A percentile compares a stretch with the other conserved stretches of the same genome.
phyloP scores from a whole-genome alignment of 1,140 invertebrate genomes.

The Drosophila triauraria region DNA sequence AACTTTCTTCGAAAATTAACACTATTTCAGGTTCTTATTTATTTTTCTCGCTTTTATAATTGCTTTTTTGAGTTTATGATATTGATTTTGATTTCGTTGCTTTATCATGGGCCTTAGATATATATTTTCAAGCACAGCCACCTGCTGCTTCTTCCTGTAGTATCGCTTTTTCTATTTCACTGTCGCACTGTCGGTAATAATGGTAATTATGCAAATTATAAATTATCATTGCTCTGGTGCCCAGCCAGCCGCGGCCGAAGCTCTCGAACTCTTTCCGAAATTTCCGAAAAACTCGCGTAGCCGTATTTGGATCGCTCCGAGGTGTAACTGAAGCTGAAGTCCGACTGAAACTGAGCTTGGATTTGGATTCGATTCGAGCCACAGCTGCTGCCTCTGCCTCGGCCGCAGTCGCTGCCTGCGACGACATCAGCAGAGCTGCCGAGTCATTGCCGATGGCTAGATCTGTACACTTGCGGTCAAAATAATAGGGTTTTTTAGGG shows the following conservation, averaged over 20 bases:
- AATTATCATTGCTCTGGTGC: conserved; percentile 72
- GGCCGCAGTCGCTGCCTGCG: conserved; percentile 46
- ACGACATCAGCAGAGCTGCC: conserved; percentile 23
- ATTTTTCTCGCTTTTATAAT: not conserved
- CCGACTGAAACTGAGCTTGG: conserved; percentile 52
- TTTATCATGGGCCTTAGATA: conserved; percentile 6
- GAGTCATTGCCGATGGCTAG: conserved; percentile 62
- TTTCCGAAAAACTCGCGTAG: conserved; percentile 12
- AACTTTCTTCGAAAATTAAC: not conserved
- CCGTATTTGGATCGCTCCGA: conserved; percentile 45
- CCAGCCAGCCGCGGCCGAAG: conserved; percentile 59
- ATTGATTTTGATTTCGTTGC: not conserved
- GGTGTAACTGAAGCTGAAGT: conserved; percentile 60
- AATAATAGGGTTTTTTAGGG: not conserved
- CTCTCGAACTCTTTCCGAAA: conserved; percentile 18
- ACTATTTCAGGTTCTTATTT: not conserved
- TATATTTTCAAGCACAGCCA: conserved; percentile 4
- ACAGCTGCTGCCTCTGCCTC: conserved; percentile 27
- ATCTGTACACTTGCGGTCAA: conserved; percentile 1
- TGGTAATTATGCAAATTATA: conserved; percentile 80
- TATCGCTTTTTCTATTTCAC: conserved; percentile 39
- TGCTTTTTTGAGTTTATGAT: not conserved
- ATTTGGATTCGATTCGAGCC: conserved; percentile 39
- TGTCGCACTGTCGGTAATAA: conserved; percentile 67
- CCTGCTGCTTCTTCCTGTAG: not conserved